Percentiles rank a stretch among this genome's conserved stretches.
phyloP scores from a whole-genome alignment of 2,888 invertebrate species.

The Eristalis tenax region DNA sequence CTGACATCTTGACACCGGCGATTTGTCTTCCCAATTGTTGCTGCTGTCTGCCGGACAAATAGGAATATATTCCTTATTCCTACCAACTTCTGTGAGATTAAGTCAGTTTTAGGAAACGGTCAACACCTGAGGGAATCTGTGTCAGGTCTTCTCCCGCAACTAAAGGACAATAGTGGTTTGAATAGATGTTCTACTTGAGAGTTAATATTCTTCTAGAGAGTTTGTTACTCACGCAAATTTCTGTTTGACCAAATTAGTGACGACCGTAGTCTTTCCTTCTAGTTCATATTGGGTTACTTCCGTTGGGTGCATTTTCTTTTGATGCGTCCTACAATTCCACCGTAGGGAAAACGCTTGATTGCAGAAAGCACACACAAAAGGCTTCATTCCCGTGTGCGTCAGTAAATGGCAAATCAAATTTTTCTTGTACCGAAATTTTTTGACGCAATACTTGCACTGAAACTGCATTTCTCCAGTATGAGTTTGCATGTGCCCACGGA shows the following conservation, averaged over 20 bases:
- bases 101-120: no score
- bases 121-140: no score
- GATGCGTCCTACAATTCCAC: constrained; percentile 43
- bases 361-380: constrained; percentile 44
- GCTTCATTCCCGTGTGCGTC: constrained; percentile 39
- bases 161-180: neutral
- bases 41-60: no score
- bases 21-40: no score
- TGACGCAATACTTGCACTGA: constrained; percentile 29
- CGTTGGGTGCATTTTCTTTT: constrained; percentile 21
- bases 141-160: constrained; percentile 30
- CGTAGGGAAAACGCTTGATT: constrained; percentile 40
- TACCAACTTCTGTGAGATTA: no score
- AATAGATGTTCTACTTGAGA: no score
- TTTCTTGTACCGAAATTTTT: constrained; percentile 42
- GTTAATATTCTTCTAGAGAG: no score
- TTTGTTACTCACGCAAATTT: constrained; percentile 46
- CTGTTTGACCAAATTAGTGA: constrained; percentile 38
- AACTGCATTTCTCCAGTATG: constrained; percentile 31
- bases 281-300: constrained; percentile 11
- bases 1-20: neutral
- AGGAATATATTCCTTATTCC: no score
- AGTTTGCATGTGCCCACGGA: constrained; percentile 38
- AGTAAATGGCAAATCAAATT: constrained; percentile 36
- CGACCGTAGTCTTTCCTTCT: constrained; percentile 21